Percentiles rank a stretch among this genome's conserved stretches.
These are phyloP conservation scores for Urocynchramus pylzowi DNA, from an alignment of 2,113 vertebrate species.

Conservation along the genomic window DNA sequence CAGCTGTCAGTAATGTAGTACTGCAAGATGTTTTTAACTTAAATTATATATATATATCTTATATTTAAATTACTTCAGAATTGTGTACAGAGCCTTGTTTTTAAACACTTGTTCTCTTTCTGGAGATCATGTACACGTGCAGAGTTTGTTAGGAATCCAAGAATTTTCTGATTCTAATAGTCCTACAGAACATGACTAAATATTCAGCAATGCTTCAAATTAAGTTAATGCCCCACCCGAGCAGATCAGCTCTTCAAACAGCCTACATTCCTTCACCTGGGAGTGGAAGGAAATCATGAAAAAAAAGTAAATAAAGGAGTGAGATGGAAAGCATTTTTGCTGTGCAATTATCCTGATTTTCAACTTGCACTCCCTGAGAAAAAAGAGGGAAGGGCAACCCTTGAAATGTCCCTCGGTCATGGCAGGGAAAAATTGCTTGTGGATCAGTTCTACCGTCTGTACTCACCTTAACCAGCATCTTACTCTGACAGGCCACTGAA, in stretches of 20 bases:
- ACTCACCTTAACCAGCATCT: background rate
- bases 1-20: slow-evolving; percentile 37
- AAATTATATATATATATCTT: slow-evolving; percentile 1
- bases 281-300: slow-evolving; percentile 66
- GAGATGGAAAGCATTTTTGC: slow-evolving; percentile 63
- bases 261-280: slow-evolving; percentile 65
- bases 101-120: slow-evolving; percentile 52
- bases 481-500: background rate
- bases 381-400: background rate
- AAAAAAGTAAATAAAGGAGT: slow-evolving; percentile 72
- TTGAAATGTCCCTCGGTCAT: background rate
- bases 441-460: background rate
- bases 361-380: slow-evolving; percentile 29
- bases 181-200: slow-evolving; percentile 67
- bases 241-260: slow-evolving; percentile 57
- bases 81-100: slow-evolving; percentile 19
- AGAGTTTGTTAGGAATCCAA: slow-evolving; percentile 55
- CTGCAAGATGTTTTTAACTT: slow-evolving; percentile 50
- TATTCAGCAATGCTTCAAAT: slow-evolving; percentile 57
- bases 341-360: slow-evolving; percentile 53
- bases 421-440: background rate
- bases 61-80: slow-evolving; percentile 43
- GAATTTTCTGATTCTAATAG: slow-evolving; percentile 54
- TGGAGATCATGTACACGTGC: slow-evolving; percentile 27
- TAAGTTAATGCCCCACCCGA: slow-evolving; percentile 59